Evolutionary conservation across 2,888 invertebrate species (phyloP), one percentile per base, ranked within the genome.

Genomic region (Cataglyphis cursor): DNA sequence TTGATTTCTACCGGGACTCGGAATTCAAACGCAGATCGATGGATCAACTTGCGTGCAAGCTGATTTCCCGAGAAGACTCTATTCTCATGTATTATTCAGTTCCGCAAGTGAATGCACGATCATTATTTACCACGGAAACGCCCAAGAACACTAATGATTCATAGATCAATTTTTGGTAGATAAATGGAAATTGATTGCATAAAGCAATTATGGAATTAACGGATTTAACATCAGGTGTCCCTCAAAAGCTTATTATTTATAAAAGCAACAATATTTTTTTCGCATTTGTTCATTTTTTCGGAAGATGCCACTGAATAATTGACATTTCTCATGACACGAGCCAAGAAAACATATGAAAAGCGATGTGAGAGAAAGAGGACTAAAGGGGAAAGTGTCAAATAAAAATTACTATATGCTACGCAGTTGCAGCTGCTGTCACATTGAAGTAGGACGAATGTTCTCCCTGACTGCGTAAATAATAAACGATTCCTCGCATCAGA

Each of bases 391-490:
- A 65, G 65, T 51, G 59, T 54, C 48, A 85, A 86, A 83, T 83
- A 83, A 80, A 82, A 88, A 86, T 85, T 82, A 76, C 66, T 65
- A 35, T 84, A 88, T 84, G 76, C 57, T 44, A 59, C 57, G 78
- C 57, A 31, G 41, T 44, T 68, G 68, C 57, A 68, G 31, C 24
- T 48, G 59, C 81, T 61, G 82, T 66, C 74, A 61, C 28, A 12
- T 15, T 68, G 75, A 68, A 80, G 84, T 81, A 74, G 81, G 54
- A 81, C 84, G 66, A 68, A 81, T 64, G 74, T 74, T 74, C 64
- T 73, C 35, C 24, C 78, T 59, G 65, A 68, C 68, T 81, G 75
- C 76, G 62, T 85, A 82, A 86, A 86, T 86, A 88, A 88, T 84
- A 51, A 72, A 83, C 51, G 74, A 83, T 81, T 88, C 74, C 82